Conservation (phyloP, 2,797 vertebrate species). For the Siniperca obscura region DNA sequence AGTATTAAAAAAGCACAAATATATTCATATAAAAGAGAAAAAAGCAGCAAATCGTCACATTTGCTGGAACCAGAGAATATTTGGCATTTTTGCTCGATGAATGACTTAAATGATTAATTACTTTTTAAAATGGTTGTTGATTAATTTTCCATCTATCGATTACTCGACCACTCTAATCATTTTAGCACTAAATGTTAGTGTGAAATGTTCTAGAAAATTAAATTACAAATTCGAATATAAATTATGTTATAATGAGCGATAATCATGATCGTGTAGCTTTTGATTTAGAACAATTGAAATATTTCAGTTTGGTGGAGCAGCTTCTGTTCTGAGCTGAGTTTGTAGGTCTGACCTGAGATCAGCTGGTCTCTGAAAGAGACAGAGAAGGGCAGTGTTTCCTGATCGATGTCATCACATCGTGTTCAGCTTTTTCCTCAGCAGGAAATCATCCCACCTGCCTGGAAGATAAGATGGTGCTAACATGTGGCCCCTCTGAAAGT, state of each 20-base stretch:
- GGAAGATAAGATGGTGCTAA: not conserved
- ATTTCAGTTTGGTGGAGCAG: not conserved
- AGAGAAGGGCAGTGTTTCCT: conserved; percentile 17
- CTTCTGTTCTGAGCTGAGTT: not conserved
- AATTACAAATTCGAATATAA: no score
- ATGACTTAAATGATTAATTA: no score
- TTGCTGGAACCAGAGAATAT: not conserved
- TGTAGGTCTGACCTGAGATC: conserved; percentile 8
- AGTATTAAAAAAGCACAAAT: not conserved
- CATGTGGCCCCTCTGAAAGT: not conserved
- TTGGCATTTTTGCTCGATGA: not conserved
- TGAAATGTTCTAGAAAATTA: not conserved
- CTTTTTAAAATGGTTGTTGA: not conserved
- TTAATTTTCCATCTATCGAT: no score
- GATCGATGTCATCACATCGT: conserved; percentile 4
- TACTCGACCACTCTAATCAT: not conserved
- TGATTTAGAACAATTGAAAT: no score
- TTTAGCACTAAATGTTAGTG: not conserved
- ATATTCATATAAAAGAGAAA: no score
- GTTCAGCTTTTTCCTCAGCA: conserved; percentile 24
- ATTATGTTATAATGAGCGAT: not conserved
- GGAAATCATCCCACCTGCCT: conserved; percentile 33
- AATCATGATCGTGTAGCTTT: not conserved
- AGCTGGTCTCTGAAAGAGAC: not conserved
- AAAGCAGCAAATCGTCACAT: not conserved